Evolutionary conservation across 35 echinoderm and acorn worm genomes (phyloP).

Genomic region (Lytechinus variegatus): DNA sequence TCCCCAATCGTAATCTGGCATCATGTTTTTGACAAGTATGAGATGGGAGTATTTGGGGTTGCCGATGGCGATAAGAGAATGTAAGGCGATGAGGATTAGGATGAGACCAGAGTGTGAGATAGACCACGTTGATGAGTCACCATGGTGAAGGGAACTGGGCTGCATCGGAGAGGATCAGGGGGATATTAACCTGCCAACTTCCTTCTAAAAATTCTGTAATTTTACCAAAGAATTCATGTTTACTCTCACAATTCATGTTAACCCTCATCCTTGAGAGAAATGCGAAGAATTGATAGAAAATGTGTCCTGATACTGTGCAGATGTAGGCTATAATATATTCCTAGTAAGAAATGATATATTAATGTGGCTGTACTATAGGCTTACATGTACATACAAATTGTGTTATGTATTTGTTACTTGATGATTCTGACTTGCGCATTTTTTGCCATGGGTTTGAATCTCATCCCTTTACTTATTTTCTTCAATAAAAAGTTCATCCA

Average conservation of each 20-base stretch:
- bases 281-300: neutral
- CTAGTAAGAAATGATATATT: no score
- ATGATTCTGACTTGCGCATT: no score
- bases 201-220: neutral
- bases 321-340: no score
- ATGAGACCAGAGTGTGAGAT: neutral
- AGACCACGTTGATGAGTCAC: neutral
- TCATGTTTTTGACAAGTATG: slow-evolving; percentile 19
- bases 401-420: no score
- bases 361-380: no score
- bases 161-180: neutral
- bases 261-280: neutral
- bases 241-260: neutral
- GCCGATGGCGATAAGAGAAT: neutral
- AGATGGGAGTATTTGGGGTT: slow-evolving; percentile 1
- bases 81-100: neutral
- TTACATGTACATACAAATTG: no score
- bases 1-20: neutral
- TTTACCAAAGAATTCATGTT: neutral
- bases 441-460: no score
- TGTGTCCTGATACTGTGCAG: no score
- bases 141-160: neutral
- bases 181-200: neutral
- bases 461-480: no score
- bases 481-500: no score